Evolutionary conservation across 2,888 invertebrate genomes (phyloP).

Genomic region (Drosophila mimica): DNA sequence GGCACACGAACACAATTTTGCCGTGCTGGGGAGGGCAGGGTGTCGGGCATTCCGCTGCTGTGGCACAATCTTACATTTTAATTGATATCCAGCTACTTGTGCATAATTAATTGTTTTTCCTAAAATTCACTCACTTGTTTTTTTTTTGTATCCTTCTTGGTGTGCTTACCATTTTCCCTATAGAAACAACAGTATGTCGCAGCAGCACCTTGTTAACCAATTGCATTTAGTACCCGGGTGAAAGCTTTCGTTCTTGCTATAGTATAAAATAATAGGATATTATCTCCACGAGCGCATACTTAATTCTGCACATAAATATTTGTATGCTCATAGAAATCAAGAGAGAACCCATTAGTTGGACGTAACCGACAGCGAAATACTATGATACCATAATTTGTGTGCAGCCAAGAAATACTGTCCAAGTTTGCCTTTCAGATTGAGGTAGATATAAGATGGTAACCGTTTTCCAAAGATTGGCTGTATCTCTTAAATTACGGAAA

Average conservation of each 20-base stretch:
- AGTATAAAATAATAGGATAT: constrained; percentile 2
- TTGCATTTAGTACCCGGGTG: background rate
- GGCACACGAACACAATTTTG: background rate
- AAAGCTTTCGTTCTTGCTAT: constrained; percentile 10
- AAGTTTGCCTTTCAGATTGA: too few species aligned
- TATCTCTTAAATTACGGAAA: too few species aligned
- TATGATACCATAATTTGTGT: too few species aligned
- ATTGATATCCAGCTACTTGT: constrained; percentile 57
- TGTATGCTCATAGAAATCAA: too few species aligned
- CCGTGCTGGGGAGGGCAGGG: background rate
- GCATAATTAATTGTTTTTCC: constrained; percentile 8
- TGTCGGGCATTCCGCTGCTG: background rate
- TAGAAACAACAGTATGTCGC: background rate
- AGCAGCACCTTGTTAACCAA: background rate
- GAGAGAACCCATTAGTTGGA: too few species aligned
- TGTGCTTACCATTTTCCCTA: background rate
- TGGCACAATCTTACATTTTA: constrained; percentile 54
- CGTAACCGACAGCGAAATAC: too few species aligned
- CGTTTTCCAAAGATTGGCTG: too few species aligned
- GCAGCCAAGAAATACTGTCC: too few species aligned
- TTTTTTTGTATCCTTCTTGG: background rate
- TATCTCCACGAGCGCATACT: background rate
- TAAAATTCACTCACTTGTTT: background rate
- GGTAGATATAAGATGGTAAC: too few species aligned
- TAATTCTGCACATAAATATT: background rate